Evolutionary conservation across 2,888 invertebrate species (phyloP), one percentile per base, ranked within the genome.

Genomic region (Therioaphis trifolii): DNA sequence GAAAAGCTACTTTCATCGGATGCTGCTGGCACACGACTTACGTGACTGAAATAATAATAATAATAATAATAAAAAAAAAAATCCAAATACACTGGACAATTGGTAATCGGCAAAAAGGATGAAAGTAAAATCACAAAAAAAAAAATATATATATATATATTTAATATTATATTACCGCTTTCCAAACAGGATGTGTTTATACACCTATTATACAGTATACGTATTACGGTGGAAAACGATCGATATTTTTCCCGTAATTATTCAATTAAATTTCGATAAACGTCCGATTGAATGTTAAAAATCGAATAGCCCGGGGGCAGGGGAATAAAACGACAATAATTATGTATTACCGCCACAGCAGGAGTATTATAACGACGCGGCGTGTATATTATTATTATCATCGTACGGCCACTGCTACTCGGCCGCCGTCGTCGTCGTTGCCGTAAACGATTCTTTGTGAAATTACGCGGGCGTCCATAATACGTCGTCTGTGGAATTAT

Each of bases 1-100:
- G 80, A 80, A 80, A 80, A 71, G 71, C 80, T 61, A 80, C 80
- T 80, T 80, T 80, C 80, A 58, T 71, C 46, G 58, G 61, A 80
- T 63, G 46, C 80, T 80, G 80, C 21, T n/a, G 27, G 58, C 61
- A 80, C 80, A 80, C 80, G 80, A 80, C 80, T 80, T 58, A 61
- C 80, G 80, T 80, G 80, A 80, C 80, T 58, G 29, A 72, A 80
- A 80, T 58, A 29, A 43, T 55, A 40, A 74, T 40, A 55, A 71
- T 71, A 29, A 49, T 29, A n/a, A 71, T 71, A 35, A 63, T 43
- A 66, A 52, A 15, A 52, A 71, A 68, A 71, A 61, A 71, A 29
- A 80, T 71, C 43, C 63, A 66, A 66, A 66, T 35, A 71, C 43
- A 3, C 27, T 4, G 69, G 69, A 79, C 69, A 69, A 79, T 69